Percentiles rank a stretch among this genome's conserved stretches.
Conservation (phyloP, 2,888 invertebrate genomes). For the Hecatera dysodea region DNA sequence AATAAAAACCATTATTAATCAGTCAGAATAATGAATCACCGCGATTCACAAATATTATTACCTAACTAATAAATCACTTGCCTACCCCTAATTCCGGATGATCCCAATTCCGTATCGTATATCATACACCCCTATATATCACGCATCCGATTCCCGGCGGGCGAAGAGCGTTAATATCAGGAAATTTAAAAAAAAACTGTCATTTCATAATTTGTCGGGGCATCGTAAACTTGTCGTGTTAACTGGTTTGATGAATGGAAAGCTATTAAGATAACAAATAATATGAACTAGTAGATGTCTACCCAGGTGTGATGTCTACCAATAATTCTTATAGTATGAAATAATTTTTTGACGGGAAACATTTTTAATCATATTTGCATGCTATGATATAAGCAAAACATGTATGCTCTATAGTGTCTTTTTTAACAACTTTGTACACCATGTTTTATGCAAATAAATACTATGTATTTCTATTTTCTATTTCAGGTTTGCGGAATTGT, state of each 20-base stretch:
- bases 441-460: too few relatives aligned
- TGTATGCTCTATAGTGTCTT: too few relatives aligned
- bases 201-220: conserved; percentile 63
- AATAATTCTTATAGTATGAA: too few relatives aligned
- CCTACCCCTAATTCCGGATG: conserved; percentile 21
- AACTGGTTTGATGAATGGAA: conserved; percentile 57
- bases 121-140: conserved; percentile 62
- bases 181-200: conserved; percentile 58
- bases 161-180: conserved; percentile 56
- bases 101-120: conserved; percentile 56
- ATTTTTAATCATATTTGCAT: too few relatives aligned
- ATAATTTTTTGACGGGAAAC: too few relatives aligned
- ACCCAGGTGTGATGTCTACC: too few relatives aligned
- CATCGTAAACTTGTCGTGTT: conserved; percentile 65
- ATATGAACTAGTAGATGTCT: not conserved
- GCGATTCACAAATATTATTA: conserved; percentile 21
- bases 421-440: too few relatives aligned
- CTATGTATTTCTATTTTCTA: too few relatives aligned
- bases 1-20: not conserved
- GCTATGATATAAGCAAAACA: too few relatives aligned
- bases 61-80: conserved; percentile 25
- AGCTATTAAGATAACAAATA: not conserved
- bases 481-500: too few relatives aligned
- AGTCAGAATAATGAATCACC: not conserved
- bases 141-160: conserved; percentile 29